Percentiles rank a stretch among this genome's conserved stretches.
These are phyloP conservation scores for Corythucha ciliata DNA, from an alignment of 2,888 invertebrate species.

Conservation along the genomic window DNA sequence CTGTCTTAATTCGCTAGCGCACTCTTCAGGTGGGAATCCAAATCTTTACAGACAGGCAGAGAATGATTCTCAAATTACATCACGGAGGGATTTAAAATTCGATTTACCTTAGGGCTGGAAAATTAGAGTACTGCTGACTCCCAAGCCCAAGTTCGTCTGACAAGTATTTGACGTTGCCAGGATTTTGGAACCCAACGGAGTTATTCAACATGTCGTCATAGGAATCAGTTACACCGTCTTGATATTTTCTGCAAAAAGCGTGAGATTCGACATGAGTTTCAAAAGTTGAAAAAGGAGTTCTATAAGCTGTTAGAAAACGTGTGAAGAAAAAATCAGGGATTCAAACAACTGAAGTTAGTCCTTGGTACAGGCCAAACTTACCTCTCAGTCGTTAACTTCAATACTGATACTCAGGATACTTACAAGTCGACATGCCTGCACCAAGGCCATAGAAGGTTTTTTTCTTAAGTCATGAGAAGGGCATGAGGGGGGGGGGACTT, in stretches of 20 bases:
- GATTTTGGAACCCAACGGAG: slow-evolving; percentile 80
- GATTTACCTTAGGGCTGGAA: slow-evolving; percentile 61
- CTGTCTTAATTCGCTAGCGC: slow-evolving; percentile 73
- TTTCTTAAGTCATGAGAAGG: too few relatives aligned
- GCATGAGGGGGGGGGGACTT: too few relatives aligned
- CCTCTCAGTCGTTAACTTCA: too few relatives aligned
- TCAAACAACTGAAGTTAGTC: slow-evolving; percentile 5
- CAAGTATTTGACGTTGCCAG: slow-evolving; percentile 75
- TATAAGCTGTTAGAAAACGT: slow-evolving; percentile 7
- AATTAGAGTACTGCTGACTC: slow-evolving; percentile 58
- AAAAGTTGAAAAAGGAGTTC: too few relatives aligned
- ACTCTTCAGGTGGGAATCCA: slow-evolving; percentile 69
- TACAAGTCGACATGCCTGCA: too few relatives aligned
- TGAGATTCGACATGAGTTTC: background rate
- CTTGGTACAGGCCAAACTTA: slow-evolving; percentile 8
- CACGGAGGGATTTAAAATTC: too few relatives aligned
- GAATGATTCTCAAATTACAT: background rate
- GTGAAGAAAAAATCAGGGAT: slow-evolving; percentile 9
- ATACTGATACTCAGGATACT: too few relatives aligned
- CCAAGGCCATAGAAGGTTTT: too few relatives aligned
- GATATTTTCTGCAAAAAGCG: slow-evolving; percentile 56
- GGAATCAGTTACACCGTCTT: slow-evolving; percentile 52
- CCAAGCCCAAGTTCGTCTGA: slow-evolving; percentile 64
- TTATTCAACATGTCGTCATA: slow-evolving; percentile 73
- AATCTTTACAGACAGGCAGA: slow-evolving; percentile 20